phyloP scores from a whole-genome alignment of 2,113 vertebrate genomes.

The Hypomesus transpacificus region DNA sequence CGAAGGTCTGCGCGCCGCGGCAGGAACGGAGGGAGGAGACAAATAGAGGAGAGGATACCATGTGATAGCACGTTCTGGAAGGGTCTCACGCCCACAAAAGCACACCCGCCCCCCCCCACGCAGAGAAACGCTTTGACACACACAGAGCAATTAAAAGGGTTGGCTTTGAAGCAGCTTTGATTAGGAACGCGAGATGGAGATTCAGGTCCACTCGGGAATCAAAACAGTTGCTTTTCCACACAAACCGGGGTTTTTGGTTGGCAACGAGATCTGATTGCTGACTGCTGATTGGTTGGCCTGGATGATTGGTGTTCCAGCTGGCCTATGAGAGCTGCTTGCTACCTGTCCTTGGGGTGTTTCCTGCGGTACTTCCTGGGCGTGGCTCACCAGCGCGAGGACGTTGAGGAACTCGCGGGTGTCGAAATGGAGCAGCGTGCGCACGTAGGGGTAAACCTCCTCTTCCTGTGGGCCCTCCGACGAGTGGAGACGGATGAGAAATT shows the following conservation, averaged over 20 bases:
- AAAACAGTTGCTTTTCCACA: not conserved
- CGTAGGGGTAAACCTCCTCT: conserved; percentile 88
- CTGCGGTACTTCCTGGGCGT: not conserved
- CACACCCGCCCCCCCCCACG: too few species aligned
- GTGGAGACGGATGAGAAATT: conserved; percentile 94
- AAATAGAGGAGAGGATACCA: too few species aligned
- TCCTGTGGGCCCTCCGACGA: conserved; percentile 76
- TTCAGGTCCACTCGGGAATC: too few species aligned
- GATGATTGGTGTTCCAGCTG: conserved; percentile 1
- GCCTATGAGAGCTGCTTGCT: not conserved
- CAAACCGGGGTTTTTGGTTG: not conserved
- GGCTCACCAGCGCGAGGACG: conserved; percentile 88
- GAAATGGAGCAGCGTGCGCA: conserved; percentile 91
- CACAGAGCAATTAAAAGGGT: too few species aligned
- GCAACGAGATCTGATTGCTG: too few species aligned
- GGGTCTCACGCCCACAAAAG: too few species aligned
- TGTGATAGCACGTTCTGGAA: too few species aligned
- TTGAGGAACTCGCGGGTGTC: conserved; percentile 97
- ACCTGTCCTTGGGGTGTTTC: not conserved
- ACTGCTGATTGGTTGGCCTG: not conserved
- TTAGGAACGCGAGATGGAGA: too few species aligned
- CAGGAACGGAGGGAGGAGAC: conserved; percentile 7
- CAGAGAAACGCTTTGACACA: too few species aligned
- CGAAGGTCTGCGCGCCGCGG: conserved; percentile 86
- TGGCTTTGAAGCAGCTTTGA: too few species aligned